Conservation (phyloP, 2,888 invertebrate genomes). For the Cantharis flavilabris region DNA sequence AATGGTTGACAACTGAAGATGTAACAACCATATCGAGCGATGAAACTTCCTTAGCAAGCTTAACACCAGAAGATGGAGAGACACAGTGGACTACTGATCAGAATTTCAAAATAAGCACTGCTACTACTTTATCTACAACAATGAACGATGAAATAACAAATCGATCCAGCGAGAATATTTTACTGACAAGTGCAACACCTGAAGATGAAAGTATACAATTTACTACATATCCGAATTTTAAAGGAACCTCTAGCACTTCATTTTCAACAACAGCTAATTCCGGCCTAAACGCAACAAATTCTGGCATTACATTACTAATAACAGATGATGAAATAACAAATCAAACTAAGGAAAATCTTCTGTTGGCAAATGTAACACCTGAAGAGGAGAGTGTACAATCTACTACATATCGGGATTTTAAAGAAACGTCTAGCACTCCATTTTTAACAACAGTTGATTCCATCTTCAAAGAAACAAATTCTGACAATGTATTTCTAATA, state of each 20-base stretch:
- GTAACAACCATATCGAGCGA: too few species aligned
- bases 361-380: neutral
- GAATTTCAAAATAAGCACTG: too few species aligned
- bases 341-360: neutral
- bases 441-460: neutral
- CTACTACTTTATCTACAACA: too few species aligned
- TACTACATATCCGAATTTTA: neutral
- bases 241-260: neutral
- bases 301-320: neutral
- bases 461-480: neutral
- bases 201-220: neutral
- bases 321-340: neutral
- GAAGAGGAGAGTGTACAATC: neutral
- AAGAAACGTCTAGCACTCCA: neutral
- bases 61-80: too few species aligned
- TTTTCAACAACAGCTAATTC: neutral
- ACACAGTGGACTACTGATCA: too few species aligned
- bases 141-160: neutral
- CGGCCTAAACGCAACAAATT: neutral
- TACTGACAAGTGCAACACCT: neutral
- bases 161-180: neutral
- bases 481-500: neutral
- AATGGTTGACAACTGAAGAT: neutral
- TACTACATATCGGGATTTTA: neutral
- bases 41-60: too few species aligned